Conservation (phyloP, 2,888 invertebrate species). For the Galerucella calmariensis region DNA sequence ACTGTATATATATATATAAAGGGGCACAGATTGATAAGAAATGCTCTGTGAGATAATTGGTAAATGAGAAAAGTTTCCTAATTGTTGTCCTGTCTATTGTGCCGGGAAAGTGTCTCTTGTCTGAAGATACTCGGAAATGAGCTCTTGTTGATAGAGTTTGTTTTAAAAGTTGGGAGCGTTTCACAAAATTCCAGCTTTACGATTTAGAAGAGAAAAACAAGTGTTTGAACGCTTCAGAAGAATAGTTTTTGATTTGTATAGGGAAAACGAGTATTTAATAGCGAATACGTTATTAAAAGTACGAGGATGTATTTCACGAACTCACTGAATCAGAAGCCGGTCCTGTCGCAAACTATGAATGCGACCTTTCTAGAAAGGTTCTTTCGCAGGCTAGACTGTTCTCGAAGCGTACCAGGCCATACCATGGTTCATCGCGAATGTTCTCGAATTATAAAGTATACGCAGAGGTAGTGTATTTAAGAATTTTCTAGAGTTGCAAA, state of each 20-base stretch:
- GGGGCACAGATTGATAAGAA: slow-evolving; percentile 32
- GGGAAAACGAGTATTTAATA: not conserved
- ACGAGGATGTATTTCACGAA: not conserved
- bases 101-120: slow-evolving; percentile 14
- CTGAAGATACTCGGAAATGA: slow-evolving; percentile 18
- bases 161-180: slow-evolving; percentile 9
- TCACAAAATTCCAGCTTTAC: not conserved
- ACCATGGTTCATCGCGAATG: no score
- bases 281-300: not conserved
- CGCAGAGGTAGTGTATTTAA: no score
- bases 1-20: slow-evolving; percentile 16
- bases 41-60: slow-evolving; percentile 22
- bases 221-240: not conserved
- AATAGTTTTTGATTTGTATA: slow-evolving; percentile 1
- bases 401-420: no score
- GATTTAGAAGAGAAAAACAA: not conserved
- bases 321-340: no score
- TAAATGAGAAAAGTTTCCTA: slow-evolving; percentile 32
- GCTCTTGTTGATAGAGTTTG: slow-evolving; percentile 19
- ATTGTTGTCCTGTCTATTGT: slow-evolving; percentile 26
- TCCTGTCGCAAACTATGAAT: no score
- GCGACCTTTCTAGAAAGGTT: no score
- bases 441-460: no score
- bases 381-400: no score
- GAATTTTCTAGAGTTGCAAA: no score